Conservation (phyloP, 1,140 invertebrate genomes). For the Drosophila mayri region DNA sequence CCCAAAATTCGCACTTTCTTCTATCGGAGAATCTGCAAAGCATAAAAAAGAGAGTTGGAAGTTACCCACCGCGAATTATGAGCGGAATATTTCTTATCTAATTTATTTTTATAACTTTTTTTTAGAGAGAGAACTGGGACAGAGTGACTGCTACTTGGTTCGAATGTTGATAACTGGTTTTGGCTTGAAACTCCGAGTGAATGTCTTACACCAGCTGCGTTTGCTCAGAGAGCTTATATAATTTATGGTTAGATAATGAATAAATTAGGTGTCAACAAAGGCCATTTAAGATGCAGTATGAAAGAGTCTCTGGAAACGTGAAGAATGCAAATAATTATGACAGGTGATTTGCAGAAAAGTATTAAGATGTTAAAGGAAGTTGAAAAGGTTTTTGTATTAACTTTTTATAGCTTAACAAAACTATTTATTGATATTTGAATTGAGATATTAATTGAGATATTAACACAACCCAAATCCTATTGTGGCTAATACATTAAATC, state of each 20-base stretch:
- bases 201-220: slow-evolving; percentile 37
- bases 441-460: too few species aligned
- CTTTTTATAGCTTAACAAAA: background rate
- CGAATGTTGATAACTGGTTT: slow-evolving; percentile 42
- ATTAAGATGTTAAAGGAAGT: background rate
- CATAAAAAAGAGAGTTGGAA: slow-evolving; percentile 10
- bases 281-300: slow-evolving; percentile 8
- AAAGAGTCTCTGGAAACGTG: background rate
- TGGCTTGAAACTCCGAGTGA: slow-evolving; percentile 12
- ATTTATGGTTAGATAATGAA: slow-evolving; percentile 49
- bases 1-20: slow-evolving; percentile 20
- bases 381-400: background rate
- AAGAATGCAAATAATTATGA: slow-evolving; percentile 21
- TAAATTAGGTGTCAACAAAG: slow-evolving; percentile 43
- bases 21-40: background rate
- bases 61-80: slow-evolving; percentile 15
- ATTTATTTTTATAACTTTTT: background rate
- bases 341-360: slow-evolving; percentile 1
- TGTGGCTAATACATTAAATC: too few species aligned
- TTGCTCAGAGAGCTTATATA: slow-evolving; percentile 39
- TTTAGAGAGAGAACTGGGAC: slow-evolving; percentile 31
- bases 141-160: slow-evolving; percentile 20
- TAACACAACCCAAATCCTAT: background rate
- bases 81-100: slow-evolving; percentile 57
- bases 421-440: background rate